Conservation (phyloP, 2,797 vertebrate genomes). For the Neosilurus hyrtlii region DNA sequence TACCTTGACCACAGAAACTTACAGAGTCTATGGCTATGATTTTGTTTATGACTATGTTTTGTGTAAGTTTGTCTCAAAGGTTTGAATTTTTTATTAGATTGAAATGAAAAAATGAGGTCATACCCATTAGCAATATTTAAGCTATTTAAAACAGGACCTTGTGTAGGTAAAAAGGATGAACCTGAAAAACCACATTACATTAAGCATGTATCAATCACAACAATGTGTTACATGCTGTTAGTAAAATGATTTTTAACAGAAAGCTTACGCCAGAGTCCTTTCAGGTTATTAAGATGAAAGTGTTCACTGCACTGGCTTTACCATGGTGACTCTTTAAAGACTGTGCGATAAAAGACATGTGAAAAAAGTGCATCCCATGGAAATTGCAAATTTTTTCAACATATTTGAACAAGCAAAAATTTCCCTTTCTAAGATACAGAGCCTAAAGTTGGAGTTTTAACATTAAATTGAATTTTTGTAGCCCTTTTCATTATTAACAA, state of each 20-base stretch:
- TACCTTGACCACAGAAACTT: background rate
- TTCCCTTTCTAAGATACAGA: no score
- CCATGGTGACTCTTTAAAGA: no score
- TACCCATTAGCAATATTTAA: background rate
- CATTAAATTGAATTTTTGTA: no score
- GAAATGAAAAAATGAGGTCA: background rate
- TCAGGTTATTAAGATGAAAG: no score
- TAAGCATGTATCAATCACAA: background rate
- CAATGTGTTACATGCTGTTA: background rate
- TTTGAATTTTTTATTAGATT: background rate
- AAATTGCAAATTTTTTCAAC: no score
- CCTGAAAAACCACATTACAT: background rate
- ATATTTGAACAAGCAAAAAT: no score
- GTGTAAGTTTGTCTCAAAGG: background rate
- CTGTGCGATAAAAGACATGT: no score
- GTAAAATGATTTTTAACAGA: conserved; percentile 32
- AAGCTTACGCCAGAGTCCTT: background rate
- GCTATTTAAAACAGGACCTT: background rate
- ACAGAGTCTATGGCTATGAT: background rate
- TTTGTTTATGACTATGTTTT: no score
- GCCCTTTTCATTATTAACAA: no score
- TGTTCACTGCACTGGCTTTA: no score
- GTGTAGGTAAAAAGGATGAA: background rate
- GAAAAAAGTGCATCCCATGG: no score
- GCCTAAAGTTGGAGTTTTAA: no score